A percentile compares a stretch with the other conserved stretches of the same genome.
These are phyloP conservation scores for Lithophane leautieri DNA, from an alignment of 2,888 invertebrate species.

Conservation along the genomic window DNA sequence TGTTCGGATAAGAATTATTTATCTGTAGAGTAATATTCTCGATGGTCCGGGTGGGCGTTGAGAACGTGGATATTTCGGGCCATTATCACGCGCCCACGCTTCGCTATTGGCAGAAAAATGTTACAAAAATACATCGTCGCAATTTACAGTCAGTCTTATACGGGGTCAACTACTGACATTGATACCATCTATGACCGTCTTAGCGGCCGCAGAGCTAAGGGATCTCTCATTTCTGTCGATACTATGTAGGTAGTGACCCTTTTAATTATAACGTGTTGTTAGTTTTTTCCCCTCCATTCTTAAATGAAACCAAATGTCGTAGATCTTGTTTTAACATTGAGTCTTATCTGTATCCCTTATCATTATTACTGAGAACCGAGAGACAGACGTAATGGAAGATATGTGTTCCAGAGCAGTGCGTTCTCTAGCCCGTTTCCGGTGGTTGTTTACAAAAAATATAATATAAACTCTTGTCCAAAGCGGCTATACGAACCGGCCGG, in stretches of 20 bases:
- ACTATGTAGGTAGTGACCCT: slow-evolving; percentile 20
- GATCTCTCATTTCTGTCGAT: slow-evolving; percentile 18
- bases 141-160: slow-evolving; percentile 75
- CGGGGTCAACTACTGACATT: slow-evolving; percentile 80
- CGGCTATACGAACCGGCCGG: slow-evolving; percentile 82
- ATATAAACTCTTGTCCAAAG: slow-evolving; percentile 85
- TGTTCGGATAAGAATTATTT: slow-evolving; percentile 76
- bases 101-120: slow-evolving; percentile 86
- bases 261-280: slow-evolving; percentile 45
- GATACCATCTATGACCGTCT: slow-evolving; percentile 69
- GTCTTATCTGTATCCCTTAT: slow-evolving; percentile 83
- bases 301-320: slow-evolving; percentile 69
- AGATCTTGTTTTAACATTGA: slow-evolving; percentile 73
- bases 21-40: slow-evolving; percentile 82
- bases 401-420: slow-evolving; percentile 86
- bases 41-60: slow-evolving; percentile 82
- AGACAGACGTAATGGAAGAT: slow-evolving; percentile 88
- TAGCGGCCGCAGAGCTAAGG: slow-evolving; percentile 27
- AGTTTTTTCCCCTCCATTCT: slow-evolving; percentile 62
- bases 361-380: slow-evolving; percentile 83
- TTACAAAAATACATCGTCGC: slow-evolving; percentile 85
- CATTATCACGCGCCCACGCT: slow-evolving; percentile 86
- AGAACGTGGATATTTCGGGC: slow-evolving; percentile 86
- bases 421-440: slow-evolving; percentile 88
- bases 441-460: slow-evolving; percentile 88